phyloP scores from a whole-genome alignment of 2,888 invertebrate genomes.

The Acanthacorydalis orientalis region DNA sequence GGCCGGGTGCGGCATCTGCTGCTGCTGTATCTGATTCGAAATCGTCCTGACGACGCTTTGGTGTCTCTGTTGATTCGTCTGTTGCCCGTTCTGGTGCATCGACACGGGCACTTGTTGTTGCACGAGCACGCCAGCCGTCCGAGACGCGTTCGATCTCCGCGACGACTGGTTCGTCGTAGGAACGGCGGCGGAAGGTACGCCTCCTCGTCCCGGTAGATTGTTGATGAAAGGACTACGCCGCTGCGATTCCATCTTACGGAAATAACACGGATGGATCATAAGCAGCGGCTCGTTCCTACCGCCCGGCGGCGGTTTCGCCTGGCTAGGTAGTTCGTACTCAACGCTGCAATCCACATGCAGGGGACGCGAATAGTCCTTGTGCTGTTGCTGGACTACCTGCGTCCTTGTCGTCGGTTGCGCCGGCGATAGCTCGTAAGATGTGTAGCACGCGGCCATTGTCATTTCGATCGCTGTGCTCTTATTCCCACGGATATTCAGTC shows the following conservation, averaged over 20 bases:
- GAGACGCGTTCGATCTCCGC: slow-evolving; percentile 12
- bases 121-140: slow-evolving; percentile 18
- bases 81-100: not conserved
- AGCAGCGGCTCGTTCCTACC: slow-evolving; percentile 68
- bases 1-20: not conserved
- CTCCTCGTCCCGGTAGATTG: slow-evolving; percentile 48
- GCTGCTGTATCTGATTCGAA: not conserved
- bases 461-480: not conserved
- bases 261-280: slow-evolving; percentile 82
- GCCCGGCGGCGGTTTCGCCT: slow-evolving; percentile 73
- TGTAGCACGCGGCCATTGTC: slow-evolving; percentile 23
- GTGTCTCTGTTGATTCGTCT: not conserved
- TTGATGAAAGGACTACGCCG: slow-evolving; percentile 69
- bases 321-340: slow-evolving; percentile 79
- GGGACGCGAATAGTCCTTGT: slow-evolving; percentile 72
- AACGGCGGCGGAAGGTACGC: slow-evolving; percentile 8
- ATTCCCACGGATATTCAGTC: not conserved
- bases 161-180: slow-evolving; percentile 15
- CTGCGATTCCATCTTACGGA: slow-evolving; percentile 72
- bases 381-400: slow-evolving; percentile 24
- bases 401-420: slow-evolving; percentile 29
- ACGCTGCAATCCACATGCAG: slow-evolving; percentile 83
- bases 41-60: no score
- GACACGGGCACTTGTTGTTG: slow-evolving; percentile 14
- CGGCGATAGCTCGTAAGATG: slow-evolving; percentile 23